Evolutionary conservation across 2,113 vertebrate genomes (phyloP), one percentile per base, ranked within the genome.

Genomic region (Psettodes erumei): DNA sequence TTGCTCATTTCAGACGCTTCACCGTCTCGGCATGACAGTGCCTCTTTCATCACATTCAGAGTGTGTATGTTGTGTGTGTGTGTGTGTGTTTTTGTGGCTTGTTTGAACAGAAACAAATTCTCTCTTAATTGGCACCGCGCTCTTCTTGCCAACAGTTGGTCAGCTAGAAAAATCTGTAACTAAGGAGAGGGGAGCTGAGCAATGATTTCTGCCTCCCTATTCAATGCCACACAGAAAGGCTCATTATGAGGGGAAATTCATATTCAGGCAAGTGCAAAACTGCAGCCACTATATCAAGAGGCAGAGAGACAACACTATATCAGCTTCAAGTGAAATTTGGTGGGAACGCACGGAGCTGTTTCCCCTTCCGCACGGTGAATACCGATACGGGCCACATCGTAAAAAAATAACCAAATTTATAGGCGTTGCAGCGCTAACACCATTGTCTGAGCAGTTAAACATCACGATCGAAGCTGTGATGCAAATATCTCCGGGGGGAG

Each of bases 131-230:
- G 91, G 86, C 88, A 85, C 75, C 12, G 80, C 11, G 42, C 77
- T 33, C 87, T 77, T 86, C 85, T 90, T 89, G 89, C 87, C 87
- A 93, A 89, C 86, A 89, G 89, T 86, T 82, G 88, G 81, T 87
- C 85, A 80, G 89, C 89, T 79, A 90, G 86, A 88, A 92, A 87
- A 87, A 86, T 86, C 75, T 81, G 89, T 86, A 82, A 83, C 89
- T 86, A 87, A 73, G 87, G 83, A 85, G 82, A 60, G 56, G 63
- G 74, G 76, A 89, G 82, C 83, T 86, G 86, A 85, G 89, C 78
- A 71, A 81, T 89, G 83, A 85, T 86, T 84, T 89, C 84, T 69
- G 79, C 82, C 63, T 81, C 59, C 16, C 82, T 54, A 87, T 88
- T 91, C 87, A 91, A 42, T 12, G 2, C 35, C 10, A 67, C 71